Evolutionary conservation across 2,113 vertebrate species (phyloP).

Genomic region (Varanus komodoensis): DNA sequence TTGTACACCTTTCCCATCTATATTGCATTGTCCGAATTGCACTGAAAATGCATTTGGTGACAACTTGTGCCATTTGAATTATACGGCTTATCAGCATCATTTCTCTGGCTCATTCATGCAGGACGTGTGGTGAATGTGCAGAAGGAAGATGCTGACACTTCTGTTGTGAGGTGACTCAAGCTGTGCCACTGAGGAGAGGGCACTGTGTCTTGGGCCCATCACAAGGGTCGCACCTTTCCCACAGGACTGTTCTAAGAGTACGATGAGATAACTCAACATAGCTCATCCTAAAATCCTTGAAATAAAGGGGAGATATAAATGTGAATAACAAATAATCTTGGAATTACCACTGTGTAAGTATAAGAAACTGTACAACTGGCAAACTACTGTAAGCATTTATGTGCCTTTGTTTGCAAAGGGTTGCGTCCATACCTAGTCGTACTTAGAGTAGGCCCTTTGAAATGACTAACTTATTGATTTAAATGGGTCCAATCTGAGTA

Average conservation of each 20-base stretch:
- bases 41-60: slow-evolving; percentile 10
- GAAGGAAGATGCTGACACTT: not conserved
- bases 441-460: too few relatives aligned
- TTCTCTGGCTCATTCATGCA: not conserved
- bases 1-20: not conserved
- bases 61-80: slow-evolving; percentile 27
- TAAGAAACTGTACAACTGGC: not conserved
- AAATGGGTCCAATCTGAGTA: too few relatives aligned
- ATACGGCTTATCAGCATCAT: slow-evolving; percentile 12
- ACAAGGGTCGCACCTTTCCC: not conserved
- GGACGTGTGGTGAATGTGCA: not conserved
- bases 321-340: not conserved
- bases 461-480: too few relatives aligned
- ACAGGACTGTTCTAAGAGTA: not conserved
- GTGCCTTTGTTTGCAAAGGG: too few relatives aligned
- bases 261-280: too few relatives aligned
- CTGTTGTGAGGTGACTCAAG: not conserved
- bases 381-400: not conserved
- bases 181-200: not conserved
- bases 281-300: not conserved
- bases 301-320: not conserved
- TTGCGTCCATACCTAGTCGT: too few relatives aligned
- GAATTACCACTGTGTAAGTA: not conserved
- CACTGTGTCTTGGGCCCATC: not conserved
- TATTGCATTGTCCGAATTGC: not conserved